Percentiles rank a stretch among this genome's conserved stretches.
Conservation (phyloP, 2,113 vertebrate genomes). For the Erythrolamprus reginae region DNA sequence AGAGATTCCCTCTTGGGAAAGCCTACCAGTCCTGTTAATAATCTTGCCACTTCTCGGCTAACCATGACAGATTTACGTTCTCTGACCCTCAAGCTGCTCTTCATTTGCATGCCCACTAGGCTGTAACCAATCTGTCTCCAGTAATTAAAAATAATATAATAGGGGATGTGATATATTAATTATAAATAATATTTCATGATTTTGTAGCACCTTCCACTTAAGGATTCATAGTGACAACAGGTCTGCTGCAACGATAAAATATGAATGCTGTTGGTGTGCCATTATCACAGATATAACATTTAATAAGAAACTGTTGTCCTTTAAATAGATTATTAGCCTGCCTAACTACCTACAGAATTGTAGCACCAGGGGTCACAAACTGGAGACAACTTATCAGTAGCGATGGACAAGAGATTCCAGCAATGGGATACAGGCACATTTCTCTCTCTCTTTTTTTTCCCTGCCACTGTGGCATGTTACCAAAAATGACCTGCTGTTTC, state of each 20-base stretch:
- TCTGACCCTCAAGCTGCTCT: conserved; percentile 16
- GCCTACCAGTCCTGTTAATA: conserved; percentile 15
- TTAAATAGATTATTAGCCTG: background rate
- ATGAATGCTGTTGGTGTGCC: background rate
- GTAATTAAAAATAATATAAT: conserved; percentile 22
- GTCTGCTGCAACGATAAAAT: background rate
- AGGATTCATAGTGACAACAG: background rate
- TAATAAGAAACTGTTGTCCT: background rate
- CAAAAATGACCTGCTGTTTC: background rate
- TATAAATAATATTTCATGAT: conserved; percentile 13
- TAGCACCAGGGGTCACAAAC: background rate
- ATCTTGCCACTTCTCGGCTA: conserved; percentile 45
- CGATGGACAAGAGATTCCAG: too few species aligned
- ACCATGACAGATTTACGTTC: conserved; percentile 34
- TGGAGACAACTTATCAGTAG: background rate
- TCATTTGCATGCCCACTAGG: conserved; percentile 3
- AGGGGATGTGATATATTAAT: conserved; percentile 4
- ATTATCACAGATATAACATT: background rate
- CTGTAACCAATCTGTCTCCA: background rate
- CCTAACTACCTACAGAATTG: background rate
- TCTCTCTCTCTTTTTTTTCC: background rate
- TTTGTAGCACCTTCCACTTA: background rate
- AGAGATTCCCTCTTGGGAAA: conserved; percentile 41
- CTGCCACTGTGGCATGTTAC: background rate
- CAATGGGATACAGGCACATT: background rate